Evolutionary conservation across 2,888 invertebrate genomes (phyloP).

Genomic region (Agonopterix arenella): DNA sequence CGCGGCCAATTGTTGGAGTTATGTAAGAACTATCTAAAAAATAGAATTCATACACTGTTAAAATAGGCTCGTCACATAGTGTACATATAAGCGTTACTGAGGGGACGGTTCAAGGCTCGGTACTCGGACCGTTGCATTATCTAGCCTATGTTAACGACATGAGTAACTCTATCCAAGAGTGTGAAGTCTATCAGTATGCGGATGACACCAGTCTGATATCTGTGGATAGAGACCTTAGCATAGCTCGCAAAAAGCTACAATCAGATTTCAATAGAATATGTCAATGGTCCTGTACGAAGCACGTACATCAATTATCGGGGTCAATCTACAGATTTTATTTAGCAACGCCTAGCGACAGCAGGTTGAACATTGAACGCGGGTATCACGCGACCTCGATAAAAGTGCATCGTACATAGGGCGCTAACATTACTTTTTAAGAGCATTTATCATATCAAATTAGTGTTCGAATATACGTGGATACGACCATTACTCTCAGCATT

Average conservation of each 20-base stretch:
- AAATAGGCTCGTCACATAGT: conserved; percentile 2
- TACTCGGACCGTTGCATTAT: conserved; percentile 9
- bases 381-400: too few relatives aligned
- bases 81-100: background rate
- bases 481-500: too few relatives aligned
- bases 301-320: too few relatives aligned
- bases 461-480: too few relatives aligned
- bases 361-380: too few relatives aligned
- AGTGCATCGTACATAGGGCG: too few relatives aligned
- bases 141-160: conserved; percentile 11
- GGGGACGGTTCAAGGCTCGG: conserved; percentile 13
- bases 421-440: too few relatives aligned
- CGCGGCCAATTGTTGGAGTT: conserved; percentile 7
- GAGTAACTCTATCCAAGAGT: conserved; percentile 1
- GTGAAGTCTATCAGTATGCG: conserved; percentile 13
- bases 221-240: conserved; percentile 3
- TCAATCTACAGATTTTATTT: too few relatives aligned
- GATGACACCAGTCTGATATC: conserved; percentile 18
- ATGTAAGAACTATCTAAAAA: conserved; percentile 8
- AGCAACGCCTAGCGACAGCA: too few relatives aligned
- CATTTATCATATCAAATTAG: too few relatives aligned
- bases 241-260: conserved; percentile 3
- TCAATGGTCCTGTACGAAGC: conserved; percentile 15
- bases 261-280: conserved; percentile 5
- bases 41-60: conserved; percentile 6